Percentiles rank a stretch among this genome's conserved stretches.
These are phyloP conservation scores for Cylindroiulus punctatus DNA, from an alignment of 2,888 invertebrate genomes.

Conservation along the genomic window DNA sequence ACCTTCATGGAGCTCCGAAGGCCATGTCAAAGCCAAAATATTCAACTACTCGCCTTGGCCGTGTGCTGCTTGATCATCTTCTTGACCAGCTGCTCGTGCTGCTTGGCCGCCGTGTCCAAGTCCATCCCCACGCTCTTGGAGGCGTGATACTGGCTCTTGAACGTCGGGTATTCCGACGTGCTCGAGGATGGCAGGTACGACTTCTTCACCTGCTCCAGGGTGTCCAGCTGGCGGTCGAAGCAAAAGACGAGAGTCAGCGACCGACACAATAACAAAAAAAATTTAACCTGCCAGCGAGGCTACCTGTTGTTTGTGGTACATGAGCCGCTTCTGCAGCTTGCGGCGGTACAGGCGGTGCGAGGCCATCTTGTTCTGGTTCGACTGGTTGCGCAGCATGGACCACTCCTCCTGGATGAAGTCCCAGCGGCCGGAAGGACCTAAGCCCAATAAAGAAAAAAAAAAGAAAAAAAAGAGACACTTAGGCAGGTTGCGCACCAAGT, in stretches of 20 bases:
- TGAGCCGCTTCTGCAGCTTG: constrained; percentile 75
- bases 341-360: constrained; percentile 62
- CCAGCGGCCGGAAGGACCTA: constrained; percentile 74
- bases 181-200: constrained; percentile 50
- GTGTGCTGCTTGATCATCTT: constrained; percentile 74
- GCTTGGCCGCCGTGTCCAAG: constrained; percentile 73
- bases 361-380: constrained; percentile 59
- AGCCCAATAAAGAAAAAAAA: too few species aligned
- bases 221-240: constrained; percentile 54
- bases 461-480: too few species aligned
- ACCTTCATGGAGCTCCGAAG: too few species aligned
- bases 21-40: too few species aligned
- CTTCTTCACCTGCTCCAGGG: constrained; percentile 58
- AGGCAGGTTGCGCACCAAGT: too few species aligned
- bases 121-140: too few species aligned
- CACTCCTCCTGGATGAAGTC: constrained; percentile 88
- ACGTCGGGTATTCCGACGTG: too few species aligned
- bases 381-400: constrained; percentile 66
- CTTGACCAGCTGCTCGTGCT: constrained; percentile 71
- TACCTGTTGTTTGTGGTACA: constrained; percentile 73
- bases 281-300: background rate
- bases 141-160: too few species aligned
- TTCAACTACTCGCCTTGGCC: constrained; percentile 66
- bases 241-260: background rate
- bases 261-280: background rate